These are phyloP conservation scores for Patella ulyssiponensis DNA, from an alignment of 2,888 invertebrate species.

Conservation along the genomic window DNA sequence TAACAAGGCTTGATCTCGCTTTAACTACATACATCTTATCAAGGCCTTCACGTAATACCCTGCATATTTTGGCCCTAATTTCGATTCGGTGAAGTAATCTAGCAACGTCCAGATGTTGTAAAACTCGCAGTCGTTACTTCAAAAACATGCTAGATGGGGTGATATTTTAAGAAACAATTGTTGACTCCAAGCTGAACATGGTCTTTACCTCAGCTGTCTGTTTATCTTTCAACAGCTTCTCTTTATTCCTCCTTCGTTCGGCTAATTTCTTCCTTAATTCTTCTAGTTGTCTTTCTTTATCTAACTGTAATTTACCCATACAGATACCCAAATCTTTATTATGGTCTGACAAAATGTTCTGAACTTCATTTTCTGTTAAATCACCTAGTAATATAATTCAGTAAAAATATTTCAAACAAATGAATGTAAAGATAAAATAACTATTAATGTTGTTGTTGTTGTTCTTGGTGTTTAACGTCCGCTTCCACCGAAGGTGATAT, in stretches of 20 bases:
- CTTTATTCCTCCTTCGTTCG: slow-evolving; percentile 56
- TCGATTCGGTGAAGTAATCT: too few species aligned
- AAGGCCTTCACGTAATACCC: too few species aligned
- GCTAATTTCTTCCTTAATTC: slow-evolving; percentile 60
- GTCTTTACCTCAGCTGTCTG: slow-evolving; percentile 59
- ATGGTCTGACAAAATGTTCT: slow-evolving; percentile 58
- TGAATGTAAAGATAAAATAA: not conserved
- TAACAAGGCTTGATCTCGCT: too few species aligned
- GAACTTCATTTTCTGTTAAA: slow-evolving; percentile 55
- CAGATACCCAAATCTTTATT: slow-evolving; percentile 57
- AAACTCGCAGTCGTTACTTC: too few species aligned
- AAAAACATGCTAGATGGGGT: too few species aligned
- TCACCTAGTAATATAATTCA: slow-evolving; percentile 42
- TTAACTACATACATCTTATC: too few species aligned
- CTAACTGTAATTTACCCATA: slow-evolving; percentile 50
- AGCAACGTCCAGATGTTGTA: too few species aligned
- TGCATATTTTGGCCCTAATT: too few species aligned
- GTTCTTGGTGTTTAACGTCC: too few species aligned
- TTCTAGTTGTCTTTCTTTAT: slow-evolving; percentile 53
- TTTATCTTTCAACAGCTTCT: slow-evolving; percentile 57
- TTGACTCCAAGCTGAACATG: not conserved
- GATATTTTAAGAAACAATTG: too few species aligned
- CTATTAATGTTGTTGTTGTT: too few species aligned
- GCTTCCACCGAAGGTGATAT: too few species aligned
- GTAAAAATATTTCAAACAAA: not conserved